A percentile compares a stretch with the other conserved stretches of the same genome.
Conservation (phyloP, 2,888 invertebrate species). For the Lasioglossum leucozonium region DNA sequence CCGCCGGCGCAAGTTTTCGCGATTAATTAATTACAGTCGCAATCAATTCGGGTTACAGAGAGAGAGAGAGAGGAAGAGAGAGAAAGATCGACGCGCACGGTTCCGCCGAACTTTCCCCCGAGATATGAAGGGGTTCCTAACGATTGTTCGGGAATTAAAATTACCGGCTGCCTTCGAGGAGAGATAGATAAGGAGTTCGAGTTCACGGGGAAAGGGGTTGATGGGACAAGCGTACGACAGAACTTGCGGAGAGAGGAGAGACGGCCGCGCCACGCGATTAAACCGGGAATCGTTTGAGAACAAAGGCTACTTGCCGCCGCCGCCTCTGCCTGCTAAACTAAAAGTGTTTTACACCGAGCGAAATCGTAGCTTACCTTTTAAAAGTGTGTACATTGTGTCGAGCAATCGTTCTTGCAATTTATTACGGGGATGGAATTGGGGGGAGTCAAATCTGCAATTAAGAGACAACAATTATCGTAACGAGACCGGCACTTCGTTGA, state of each 20-base stretch:
- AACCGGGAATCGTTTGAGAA: background rate
- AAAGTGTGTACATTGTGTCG: background rate
- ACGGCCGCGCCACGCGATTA: background rate
- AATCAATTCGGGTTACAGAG: slow-evolving; percentile 26
- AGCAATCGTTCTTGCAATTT: background rate
- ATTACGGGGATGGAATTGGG: background rate
- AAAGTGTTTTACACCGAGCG: background rate
- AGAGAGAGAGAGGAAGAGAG: background rate
- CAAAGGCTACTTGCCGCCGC: background rate
- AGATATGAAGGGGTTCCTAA: slow-evolving; percentile 36
- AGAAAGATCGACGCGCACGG: slow-evolving; percentile 2
- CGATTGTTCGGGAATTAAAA: slow-evolving; percentile 52
- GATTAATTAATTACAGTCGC: slow-evolving; percentile 46
- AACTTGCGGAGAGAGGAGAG: slow-evolving; percentile 17
- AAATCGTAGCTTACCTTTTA: background rate
- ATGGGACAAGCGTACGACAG: slow-evolving; percentile 17
- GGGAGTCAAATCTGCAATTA: background rate
- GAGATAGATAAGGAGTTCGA: slow-evolving; percentile 22
- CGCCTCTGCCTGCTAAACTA: background rate
- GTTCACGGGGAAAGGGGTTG: background rate
- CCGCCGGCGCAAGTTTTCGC: slow-evolving; percentile 27
- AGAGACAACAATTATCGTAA: background rate
- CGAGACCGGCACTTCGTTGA: background rate
- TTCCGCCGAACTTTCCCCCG: slow-evolving; percentile 9
- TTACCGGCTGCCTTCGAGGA: slow-evolving; percentile 6